phyloP scores from a whole-genome alignment of 2,888 invertebrate genomes.

The Andrena dorsata region DNA sequence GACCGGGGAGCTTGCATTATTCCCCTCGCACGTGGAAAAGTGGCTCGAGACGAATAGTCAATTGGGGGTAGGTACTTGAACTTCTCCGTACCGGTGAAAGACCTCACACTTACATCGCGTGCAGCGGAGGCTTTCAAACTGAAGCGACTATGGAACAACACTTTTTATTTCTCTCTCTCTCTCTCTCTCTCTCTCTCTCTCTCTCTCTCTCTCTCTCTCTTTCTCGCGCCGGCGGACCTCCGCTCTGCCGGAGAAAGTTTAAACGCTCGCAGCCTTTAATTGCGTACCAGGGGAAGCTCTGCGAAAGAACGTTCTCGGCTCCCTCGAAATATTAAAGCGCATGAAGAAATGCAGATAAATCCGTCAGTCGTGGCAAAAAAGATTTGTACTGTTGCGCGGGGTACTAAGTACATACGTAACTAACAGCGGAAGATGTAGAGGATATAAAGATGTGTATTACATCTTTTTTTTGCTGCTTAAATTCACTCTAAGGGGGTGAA shows the following conservation, averaged over 20 bases:
- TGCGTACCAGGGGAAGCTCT: constrained; percentile 12
- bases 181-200: constrained; percentile 29
- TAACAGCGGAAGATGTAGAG: too few relatives aligned
- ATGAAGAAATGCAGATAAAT: neutral
- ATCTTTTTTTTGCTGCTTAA: neutral
- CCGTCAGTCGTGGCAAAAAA: neutral
- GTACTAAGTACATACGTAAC: neutral
- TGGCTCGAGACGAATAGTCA: constrained; percentile 31
- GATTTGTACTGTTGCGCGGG: neutral
- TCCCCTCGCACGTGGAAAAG: constrained; percentile 28
- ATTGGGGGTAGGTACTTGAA: constrained; percentile 39
- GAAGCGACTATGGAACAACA: constrained; percentile 51
- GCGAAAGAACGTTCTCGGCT: neutral
- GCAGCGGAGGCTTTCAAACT: constrained; percentile 51
- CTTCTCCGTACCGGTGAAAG: constrained; percentile 43
- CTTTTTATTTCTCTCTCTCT: constrained; percentile 37
- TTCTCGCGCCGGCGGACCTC: constrained; percentile 22
- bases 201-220: constrained; percentile 24
- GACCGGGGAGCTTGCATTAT: constrained; percentile 24
- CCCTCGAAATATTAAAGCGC: neutral
- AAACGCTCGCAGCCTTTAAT: constrained; percentile 52
- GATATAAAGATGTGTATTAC: too few relatives aligned
- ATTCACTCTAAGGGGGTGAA: too few relatives aligned
- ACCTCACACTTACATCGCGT: constrained; percentile 42
- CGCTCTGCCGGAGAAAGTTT: constrained; percentile 49